Evolutionary conservation across 2,113 vertebrate genomes (phyloP), one percentile per base, ranked within the genome.

Genomic region (Oostethus manadensis): DNA sequence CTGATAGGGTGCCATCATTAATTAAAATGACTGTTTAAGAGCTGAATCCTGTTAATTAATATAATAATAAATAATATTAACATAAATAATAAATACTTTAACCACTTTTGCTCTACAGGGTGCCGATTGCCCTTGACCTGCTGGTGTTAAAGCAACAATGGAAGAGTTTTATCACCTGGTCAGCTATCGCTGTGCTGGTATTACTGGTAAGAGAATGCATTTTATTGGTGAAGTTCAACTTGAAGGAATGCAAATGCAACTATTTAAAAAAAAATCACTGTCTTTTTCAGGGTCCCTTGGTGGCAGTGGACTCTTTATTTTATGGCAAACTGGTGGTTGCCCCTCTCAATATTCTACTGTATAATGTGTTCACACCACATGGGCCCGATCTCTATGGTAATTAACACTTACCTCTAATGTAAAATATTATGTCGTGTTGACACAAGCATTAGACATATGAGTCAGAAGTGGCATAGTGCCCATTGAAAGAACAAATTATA

Each of bases 311-410:
- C 87, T 96, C 94, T 66, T 95, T 93, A 79, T 88, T 96, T 80
- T 99, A 99, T 5, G 97, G 94, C 18, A 97, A 96, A 84, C 73
- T 96, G 79, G 96, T 97, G 54, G 78, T 98, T 23, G 87, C 97
- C 0, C 96, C 97, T 13, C 91, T 99, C 62, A 99, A 98, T 84
- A 98, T 99, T 58, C 84, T 99, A 18, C 59, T 96, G 3, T 99
- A 99, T 84, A 99, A 99, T 1, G 93, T 99, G 70, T 99, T 99
- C 76, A 98, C 94, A 26, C 82, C 92, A 42, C 96, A 99, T 17
- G 97, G 97, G 57, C 97, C 97, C 0, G 94, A 99, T 77, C 91
- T 99, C 17, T 99, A 98, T 22, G 96, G 96, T 99, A 90, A 76
- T 50, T 53, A 29, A 60, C 40, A 65, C 48, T 40, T 55, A 49